Base-by-base conservation (phyloP, 2,888 invertebrate genomes). In the Eremobia ochroleuca region DNA sequence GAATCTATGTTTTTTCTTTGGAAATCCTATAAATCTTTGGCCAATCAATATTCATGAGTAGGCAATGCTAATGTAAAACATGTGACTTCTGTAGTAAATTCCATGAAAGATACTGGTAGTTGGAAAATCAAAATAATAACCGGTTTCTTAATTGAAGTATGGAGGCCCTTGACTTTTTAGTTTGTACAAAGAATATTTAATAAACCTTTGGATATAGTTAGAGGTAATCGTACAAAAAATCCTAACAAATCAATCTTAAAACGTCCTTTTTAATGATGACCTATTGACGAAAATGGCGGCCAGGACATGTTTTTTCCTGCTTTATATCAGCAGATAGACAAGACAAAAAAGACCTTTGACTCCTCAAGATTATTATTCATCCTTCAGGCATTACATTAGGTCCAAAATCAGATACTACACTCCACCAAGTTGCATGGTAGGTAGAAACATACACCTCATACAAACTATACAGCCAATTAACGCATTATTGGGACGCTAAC, bases 1-100 rank as follows among this genome's bases (percentile, higher is more conserved):
- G 70, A 86, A 86, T 86, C 59, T 86, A 49, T 76, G 83, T 79
- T 84, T 84, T 85, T 84, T 86, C 83, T 79, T 82, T 79, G 66
- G 66, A 86, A 86, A 70, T 72, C 65, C 66, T 25, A 86, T 84
- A 84, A 84, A 84, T 84, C 83, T 75, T 82, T 18, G 18, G 40
- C 11, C 65, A 55, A 86, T 84, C 79, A 86, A 84, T 84, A 84
- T 84, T 84, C 86, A 84, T 84, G 86, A 82, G 69, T 43, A 15
- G n/a, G n/a, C 72, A 52, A 73, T 75, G 69, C 66, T 82, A 75
- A 85, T 82, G 62, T 75, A 64, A 73, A 62, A 79, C 59, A 70
- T 74, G 83, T 75, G 75, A 84, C 69, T 84, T 82, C 75, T 83
- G 74, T 75, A 28, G 70, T 85, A 75, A 82, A 74, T 79, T 70